Percentiles rank a stretch among this genome's conserved stretches.
phyloP scores from a whole-genome alignment of 2,797 vertebrate genomes.

The Lagodon rhomboides region DNA sequence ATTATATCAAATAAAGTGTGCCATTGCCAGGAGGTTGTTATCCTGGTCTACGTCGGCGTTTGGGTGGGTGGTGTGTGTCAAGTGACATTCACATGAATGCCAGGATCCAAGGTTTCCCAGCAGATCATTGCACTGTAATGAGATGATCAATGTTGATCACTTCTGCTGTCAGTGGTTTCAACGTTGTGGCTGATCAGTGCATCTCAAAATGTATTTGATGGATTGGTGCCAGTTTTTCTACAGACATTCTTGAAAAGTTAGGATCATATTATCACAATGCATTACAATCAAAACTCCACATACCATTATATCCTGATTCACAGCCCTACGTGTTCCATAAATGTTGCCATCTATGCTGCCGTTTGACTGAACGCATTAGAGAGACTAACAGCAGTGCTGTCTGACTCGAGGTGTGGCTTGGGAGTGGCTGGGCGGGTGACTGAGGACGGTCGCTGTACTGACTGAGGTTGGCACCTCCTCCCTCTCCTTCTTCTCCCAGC shows the following conservation, averaged over 20 bases:
- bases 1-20: too few relatives aligned
- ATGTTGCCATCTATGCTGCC: neutral
- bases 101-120: too few relatives aligned
- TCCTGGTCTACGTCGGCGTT: too few relatives aligned
- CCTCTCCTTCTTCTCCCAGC: conserved; percentile 73
- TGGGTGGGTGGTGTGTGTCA: too few relatives aligned
- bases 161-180: too few relatives aligned
- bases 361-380: neutral
- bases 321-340: neutral
- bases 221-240: too few relatives aligned
- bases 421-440: conserved; percentile 70
- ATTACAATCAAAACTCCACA: neutral
- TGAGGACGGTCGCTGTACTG: conserved; percentile 70
- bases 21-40: too few relatives aligned
- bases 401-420: conserved; percentile 48
- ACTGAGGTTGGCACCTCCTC: conserved; percentile 66
- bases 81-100: too few relatives aligned
- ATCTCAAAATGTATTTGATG: too few relatives aligned
- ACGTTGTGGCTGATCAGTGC: too few relatives aligned
- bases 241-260: neutral
- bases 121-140: too few relatives aligned
- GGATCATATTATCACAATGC: neutral
- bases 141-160: too few relatives aligned
- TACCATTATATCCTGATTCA: neutral
- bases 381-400: conserved; percentile 1